Base-by-base conservation (phyloP, 2,888 invertebrate species). In the Caenorhabditis panamensis region DNA sequence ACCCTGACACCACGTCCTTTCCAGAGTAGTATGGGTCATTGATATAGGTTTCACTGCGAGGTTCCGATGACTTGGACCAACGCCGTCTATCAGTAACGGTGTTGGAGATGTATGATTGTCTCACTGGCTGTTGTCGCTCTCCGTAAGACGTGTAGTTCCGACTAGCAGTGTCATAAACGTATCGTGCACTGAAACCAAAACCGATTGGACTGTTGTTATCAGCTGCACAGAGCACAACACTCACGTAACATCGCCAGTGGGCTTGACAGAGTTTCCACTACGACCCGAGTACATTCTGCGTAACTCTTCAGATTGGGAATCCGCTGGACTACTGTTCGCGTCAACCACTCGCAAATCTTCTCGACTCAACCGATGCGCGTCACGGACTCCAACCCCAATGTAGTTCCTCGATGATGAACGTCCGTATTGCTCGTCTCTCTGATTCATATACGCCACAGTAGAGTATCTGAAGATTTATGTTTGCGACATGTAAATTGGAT, bases 31-130 rank as follows among this genome's bases (percentile, higher is more conserved):
- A 82, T 5, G 82, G 77, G 24, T 82, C 82, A 54, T 77, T 73
- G 26, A 82, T 72, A 13, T 62, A 75, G 0, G 82, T 82, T 54
- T 82, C 82, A 62, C 67, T 72, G 26, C 82, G 62, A 2, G 77
- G 72, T n/a, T 82, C 82, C 11, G 77, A 77, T 22, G 77, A 73
- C 68, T 75, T 75, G 16, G 80, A 80, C 80, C 80, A 80, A 22
- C 80, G 47, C 53, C 54, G 69, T 61, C 71, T 59, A 9, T 80
- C 80, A 31, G 51, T 49, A 8, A 49, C 54, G 13, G 79, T 75
- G 8, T 53, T 47, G 1, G 66, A 54, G n/a, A 61, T 53, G 22
- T 80, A 76, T 9, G 63, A 66, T 36, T 71, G 44, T 44, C 67
- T 49, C 2, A 56, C 61, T 59, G 28, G 56, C 28, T 56, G 68